Evolutionary conservation across 53 echinoderm and acorn worm genomes (phyloP).

Genomic region (Apostichopus leukothele): DNA sequence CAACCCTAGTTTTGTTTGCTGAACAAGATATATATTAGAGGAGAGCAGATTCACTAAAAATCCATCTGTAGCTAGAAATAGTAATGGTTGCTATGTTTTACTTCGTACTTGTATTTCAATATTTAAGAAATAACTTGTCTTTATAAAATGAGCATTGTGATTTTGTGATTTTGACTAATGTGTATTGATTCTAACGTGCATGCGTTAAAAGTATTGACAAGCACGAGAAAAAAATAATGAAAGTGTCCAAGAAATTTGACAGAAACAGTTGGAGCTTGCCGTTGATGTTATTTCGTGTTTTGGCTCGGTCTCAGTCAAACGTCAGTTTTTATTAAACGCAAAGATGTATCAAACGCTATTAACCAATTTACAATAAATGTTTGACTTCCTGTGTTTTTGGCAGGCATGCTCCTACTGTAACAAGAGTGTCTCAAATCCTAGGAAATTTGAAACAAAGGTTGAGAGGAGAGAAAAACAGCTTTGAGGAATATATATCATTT

Average conservation of each 20-base stretch:
- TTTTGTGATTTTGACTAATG: background rate
- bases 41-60: too few species aligned
- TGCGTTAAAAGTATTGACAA: background rate
- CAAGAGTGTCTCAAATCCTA: too few species aligned
- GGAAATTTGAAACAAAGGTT: too few species aligned
- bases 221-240: background rate
- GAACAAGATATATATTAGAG: too few species aligned
- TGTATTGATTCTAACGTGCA: background rate
- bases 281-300: background rate
- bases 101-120: too few species aligned
- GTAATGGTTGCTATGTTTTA: too few species aligned
- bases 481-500: too few species aligned
- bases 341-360: background rate
- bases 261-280: background rate
- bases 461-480: too few species aligned
- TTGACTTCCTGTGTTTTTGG: background rate
- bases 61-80: too few species aligned
- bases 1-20: too few species aligned
- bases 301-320: background rate
- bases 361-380: background rate
- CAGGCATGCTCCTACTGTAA: background rate
- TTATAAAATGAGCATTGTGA: too few species aligned
- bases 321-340: background rate
- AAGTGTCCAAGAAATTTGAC: background rate
- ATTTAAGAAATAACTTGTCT: too few species aligned